Evolutionary conservation across 2,797 vertebrate genomes (phyloP).

Genomic region (Poeciliopsis presidionis): DNA sequence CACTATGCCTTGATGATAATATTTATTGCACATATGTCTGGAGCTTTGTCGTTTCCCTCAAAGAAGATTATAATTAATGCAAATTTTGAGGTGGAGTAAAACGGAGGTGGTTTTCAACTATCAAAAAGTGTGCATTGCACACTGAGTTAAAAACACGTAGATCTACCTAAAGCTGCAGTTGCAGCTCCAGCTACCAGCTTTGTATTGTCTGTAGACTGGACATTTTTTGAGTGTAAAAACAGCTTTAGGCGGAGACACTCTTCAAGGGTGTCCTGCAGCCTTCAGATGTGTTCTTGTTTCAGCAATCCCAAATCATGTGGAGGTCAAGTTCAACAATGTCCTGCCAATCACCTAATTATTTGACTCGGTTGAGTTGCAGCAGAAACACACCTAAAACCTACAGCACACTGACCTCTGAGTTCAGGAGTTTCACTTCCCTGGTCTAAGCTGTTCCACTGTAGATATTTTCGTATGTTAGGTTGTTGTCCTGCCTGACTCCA

Average conservation of each 20-base stretch:
- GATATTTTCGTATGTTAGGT: background rate
- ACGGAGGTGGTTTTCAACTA: background rate
- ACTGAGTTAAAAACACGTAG: background rate
- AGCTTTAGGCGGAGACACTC: background rate
- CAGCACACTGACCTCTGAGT: background rate
- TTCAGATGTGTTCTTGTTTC: background rate
- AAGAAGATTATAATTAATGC: background rate
- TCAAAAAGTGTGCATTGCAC: background rate
- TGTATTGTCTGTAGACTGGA: background rate
- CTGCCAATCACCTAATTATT: background rate
- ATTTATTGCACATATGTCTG: background rate
- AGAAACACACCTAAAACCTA: background rate
- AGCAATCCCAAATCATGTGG: background rate
- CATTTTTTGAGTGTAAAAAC: background rate
- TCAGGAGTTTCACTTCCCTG: background rate
- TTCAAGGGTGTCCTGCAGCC: background rate
- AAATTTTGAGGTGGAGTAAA: background rate
- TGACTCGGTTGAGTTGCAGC: background rate
- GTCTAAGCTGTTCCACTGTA: background rate
- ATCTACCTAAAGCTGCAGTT: background rate
- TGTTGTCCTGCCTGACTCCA: background rate
- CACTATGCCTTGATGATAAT: background rate
- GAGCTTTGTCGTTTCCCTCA: background rate
- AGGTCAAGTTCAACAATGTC: background rate
- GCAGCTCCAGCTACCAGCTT: background rate